phyloP scores from a whole-genome alignment of 2,113 vertebrate genomes.

The Rafetus swinhoei region DNA sequence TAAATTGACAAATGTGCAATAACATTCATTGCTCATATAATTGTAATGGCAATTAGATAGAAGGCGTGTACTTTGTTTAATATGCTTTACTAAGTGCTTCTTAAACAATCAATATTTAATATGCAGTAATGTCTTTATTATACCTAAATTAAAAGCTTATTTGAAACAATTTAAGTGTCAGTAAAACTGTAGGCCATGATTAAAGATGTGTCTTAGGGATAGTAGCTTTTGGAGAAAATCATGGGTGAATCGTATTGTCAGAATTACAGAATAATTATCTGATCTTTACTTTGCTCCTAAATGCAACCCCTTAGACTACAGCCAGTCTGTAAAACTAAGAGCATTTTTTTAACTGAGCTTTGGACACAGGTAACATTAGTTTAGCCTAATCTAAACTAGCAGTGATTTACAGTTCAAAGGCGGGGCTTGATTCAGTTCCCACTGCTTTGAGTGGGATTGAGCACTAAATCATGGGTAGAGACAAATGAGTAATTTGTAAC shows the following conservation, averaged over 20 bases:
- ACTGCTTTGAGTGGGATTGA: neutral
- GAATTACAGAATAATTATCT: neutral
- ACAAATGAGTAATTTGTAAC: neutral
- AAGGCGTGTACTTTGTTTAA: neutral
- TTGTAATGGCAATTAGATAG: neutral
- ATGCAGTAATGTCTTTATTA: neutral
- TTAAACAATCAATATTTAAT: constrained; percentile 15
- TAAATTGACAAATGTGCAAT: neutral
- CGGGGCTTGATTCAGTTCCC: neutral
- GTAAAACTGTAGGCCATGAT: neutral
- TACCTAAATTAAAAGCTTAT: neutral
- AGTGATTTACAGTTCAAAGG: neutral
- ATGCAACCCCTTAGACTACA: neutral
- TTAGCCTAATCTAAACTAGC: neutral
- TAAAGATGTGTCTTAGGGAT: neutral
- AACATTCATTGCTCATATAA: neutral
- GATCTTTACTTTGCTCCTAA: neutral
- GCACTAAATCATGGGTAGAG: neutral
- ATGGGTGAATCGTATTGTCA: neutral
- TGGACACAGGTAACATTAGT: neutral
- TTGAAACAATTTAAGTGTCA: neutral
- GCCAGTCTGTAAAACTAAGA: neutral
- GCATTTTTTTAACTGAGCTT: neutral
- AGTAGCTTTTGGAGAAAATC: fast-evolving
- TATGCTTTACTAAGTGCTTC: neutral